Percentiles rank a stretch among this genome's conserved stretches.
phyloP scores from a whole-genome alignment of 2,113 vertebrate genomes.

The Pheucticus melanocephalus region DNA sequence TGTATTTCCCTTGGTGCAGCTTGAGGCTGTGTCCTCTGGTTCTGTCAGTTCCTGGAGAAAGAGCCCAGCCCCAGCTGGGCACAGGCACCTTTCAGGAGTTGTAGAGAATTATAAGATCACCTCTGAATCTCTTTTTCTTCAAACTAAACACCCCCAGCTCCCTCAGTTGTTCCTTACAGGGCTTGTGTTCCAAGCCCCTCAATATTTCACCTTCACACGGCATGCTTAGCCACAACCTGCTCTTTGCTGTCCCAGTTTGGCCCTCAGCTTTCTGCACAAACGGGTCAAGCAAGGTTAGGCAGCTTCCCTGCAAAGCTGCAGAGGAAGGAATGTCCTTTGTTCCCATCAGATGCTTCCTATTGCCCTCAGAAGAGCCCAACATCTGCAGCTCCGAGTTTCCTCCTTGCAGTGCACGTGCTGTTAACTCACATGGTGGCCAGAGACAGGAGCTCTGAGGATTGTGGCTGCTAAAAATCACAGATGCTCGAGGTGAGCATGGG shows the following conservation, averaged over 20 bases:
- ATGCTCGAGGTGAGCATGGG: fast-evolving
- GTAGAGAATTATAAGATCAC: background rate
- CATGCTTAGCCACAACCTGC: background rate
- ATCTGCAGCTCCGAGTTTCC: background rate
- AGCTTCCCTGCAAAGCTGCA: background rate
- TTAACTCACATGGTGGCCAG: background rate
- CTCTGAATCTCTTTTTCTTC: background rate
- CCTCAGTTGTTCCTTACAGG: background rate
- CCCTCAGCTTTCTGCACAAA: background rate
- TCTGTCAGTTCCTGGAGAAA: background rate
- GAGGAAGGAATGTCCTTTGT: background rate
- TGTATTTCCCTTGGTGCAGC: background rate
- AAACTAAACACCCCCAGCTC: background rate
- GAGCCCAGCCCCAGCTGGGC: background rate
- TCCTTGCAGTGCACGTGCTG: background rate
- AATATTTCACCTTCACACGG: background rate
- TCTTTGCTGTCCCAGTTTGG: background rate
- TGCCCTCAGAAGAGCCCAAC: background rate
- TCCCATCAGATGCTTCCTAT: background rate
- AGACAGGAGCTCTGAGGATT: background rate
- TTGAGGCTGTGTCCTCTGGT: background rate
- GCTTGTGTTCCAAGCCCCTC: background rate
- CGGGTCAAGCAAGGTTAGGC: background rate
- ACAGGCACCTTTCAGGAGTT: background rate
- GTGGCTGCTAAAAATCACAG: background rate